A percentile compares a stretch with the other conserved stretches of the same genome.
Conservation (phyloP, 2,113 vertebrate genomes). For the Asarcornis scutulata region DNA sequence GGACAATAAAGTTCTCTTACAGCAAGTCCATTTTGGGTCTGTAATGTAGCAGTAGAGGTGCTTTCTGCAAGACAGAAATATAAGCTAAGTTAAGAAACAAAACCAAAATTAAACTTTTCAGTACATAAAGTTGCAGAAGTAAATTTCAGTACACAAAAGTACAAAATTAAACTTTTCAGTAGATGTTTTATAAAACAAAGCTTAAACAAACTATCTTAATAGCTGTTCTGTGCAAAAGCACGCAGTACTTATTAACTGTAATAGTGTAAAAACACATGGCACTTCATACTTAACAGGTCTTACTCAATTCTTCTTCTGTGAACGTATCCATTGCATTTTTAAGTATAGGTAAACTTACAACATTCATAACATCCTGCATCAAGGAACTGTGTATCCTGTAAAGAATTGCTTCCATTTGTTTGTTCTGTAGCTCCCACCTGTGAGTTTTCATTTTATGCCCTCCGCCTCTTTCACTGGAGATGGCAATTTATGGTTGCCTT, state of each 20-base stretch:
- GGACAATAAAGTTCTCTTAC: slow-evolving; percentile 85
- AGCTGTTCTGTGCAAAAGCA: not conserved
- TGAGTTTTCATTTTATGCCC: not conserved
- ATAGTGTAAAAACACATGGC: not conserved
- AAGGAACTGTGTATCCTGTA: not conserved
- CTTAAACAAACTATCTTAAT: not conserved
- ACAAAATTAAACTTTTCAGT: not conserved
- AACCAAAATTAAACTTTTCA: not conserved
- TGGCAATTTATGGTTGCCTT: not conserved
- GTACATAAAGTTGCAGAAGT: not conserved
- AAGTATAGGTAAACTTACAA: not conserved
- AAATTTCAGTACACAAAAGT: not conserved
- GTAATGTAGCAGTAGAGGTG: slow-evolving; percentile 98
- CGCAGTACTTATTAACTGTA: not conserved
- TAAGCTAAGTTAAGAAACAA: not conserved
- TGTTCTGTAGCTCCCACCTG: not conserved
- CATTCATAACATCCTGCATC: not conserved
- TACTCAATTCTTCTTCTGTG: not conserved
- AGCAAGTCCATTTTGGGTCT: slow-evolving; percentile 99
- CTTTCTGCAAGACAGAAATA: slow-evolving; percentile 87
- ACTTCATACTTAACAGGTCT: not conserved
- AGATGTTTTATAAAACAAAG: not conserved
- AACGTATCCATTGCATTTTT: not conserved
- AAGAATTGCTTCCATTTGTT: not conserved
- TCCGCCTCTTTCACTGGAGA: not conserved